Percentiles rank a stretch among this genome's conserved stretches.
phyloP scores from a whole-genome alignment of 2,797 vertebrate species.

The Epinephelus coioides region DNA sequence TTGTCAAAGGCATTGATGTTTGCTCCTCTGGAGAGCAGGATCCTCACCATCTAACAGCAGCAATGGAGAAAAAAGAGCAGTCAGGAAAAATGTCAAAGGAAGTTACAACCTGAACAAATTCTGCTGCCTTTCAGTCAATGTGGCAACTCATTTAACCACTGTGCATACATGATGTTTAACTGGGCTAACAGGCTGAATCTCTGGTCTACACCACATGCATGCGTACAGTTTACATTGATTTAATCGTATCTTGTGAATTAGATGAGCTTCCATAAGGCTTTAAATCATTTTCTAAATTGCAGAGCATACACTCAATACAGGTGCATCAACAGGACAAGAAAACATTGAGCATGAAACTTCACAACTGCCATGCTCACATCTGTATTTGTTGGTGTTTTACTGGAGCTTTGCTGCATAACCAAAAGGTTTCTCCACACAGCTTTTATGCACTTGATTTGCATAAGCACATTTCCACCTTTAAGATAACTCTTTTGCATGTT shows the following conservation, averaged over 20 bases:
- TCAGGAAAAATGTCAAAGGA: conserved; percentile 18
- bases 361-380: background rate
- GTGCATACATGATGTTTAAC: background rate
- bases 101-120: conserved; percentile 7
- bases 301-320: background rate
- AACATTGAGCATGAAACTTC: background rate
- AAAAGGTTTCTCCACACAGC: background rate
- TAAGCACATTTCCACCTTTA: conserved; percentile 5
- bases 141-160: background rate
- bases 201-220: background rate
- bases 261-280: background rate
- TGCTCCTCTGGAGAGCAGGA: conserved; percentile 96
- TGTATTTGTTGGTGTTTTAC: conserved; percentile 4
- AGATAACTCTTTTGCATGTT: background rate
- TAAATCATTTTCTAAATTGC: background rate
- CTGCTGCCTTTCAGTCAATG: conserved; percentile 21
- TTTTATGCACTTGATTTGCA: conserved; percentile 12
- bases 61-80: conserved; percentile 1
- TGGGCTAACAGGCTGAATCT: background rate
- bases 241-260: conserved; percentile 8
- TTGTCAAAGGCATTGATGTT: conserved; percentile 99
- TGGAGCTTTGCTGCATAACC: background rate
- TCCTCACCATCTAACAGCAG: conserved; percentile 93
- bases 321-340: background rate
- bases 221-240: background rate